These are phyloP conservation scores for Palythoa heliodiscus DNA, from an alignment of 92 coral and sea anemone species.

Conservation along the genomic window DNA sequence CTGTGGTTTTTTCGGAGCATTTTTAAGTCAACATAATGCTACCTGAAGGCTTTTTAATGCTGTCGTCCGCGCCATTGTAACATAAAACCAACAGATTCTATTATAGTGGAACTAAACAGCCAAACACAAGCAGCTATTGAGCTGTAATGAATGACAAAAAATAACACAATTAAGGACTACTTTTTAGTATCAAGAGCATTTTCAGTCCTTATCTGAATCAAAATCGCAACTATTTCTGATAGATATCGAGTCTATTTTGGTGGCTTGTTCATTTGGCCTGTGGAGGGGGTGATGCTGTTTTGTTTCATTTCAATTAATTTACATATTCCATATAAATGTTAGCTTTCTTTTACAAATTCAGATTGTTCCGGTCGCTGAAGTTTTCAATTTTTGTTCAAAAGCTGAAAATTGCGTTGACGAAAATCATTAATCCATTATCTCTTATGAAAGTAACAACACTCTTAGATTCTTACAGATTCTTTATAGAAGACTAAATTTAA, in stretches of 20 bases:
- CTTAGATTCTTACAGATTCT: background rate
- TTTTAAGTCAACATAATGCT: background rate
- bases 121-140: background rate
- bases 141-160: background rate
- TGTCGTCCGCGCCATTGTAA: background rate
- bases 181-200: background rate
- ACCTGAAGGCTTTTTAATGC: background rate
- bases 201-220: conserved; percentile 1
- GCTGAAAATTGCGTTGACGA: background rate
- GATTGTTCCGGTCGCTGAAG: conserved; percentile 33
- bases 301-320: background rate
- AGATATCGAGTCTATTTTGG: background rate
- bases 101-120: background rate
- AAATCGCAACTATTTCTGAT: background rate
- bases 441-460: background rate
- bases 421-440: too few relatives aligned
- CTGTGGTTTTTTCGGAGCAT: background rate
- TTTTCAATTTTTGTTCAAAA: background rate
- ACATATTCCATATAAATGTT: conserved; percentile 28
- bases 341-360: conserved; percentile 27
- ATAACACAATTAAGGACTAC: background rate
- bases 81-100: conserved; percentile 1
- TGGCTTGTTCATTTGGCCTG: background rate
- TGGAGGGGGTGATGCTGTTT: too few relatives aligned
- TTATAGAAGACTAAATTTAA: background rate